Evolutionary conservation across 2,113 vertebrate species (phyloP), one percentile per base, ranked within the genome.

Genomic region (Pardalotus punctatus): DNA sequence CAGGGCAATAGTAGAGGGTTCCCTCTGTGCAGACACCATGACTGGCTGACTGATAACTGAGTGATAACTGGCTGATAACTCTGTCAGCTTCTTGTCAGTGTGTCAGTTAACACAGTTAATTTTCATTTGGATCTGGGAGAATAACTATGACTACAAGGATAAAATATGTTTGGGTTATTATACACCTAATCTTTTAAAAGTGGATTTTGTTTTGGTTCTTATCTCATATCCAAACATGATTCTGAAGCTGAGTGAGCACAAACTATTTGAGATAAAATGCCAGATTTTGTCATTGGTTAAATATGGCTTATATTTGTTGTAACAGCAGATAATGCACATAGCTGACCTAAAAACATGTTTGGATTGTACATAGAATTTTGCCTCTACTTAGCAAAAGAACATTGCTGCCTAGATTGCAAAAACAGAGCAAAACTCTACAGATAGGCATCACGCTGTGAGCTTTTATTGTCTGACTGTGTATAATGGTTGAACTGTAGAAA

Each of bases 381-480:
- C 12, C 28, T 17, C 12, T 81, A 57, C 50, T 87, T 79, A 64
- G 69, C 16, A 48, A 66, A 92, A 94, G 43, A 86, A n/a, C 81
- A 53, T 65, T 79, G 31, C 84, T 93, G 72, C 47, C n/a, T 54
- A 40, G 36, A 77, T 64, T 81, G 77, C 74, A 91, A 91, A 88
- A 95, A 5, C 22, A 22, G 21, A 71, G 38, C 18, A 90, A 80
- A 93, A 72, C 56, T 81, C 29, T 23, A 69, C 48, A 72, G 70
- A 86, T 62, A 47, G 2, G 21, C 66, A 87, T 66, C 93, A 43
- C 42, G 53, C 94, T 96, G 95, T 92, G 89, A 85, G 66, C 56
- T 90, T 94, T 96, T 91, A 96, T 94, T 96, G 61, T 90, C 91
- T 95, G 69, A 92, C 92, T 96, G 92, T 7, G 54, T 79, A 54